These are phyloP conservation scores for Cephus pygmeus DNA, from an alignment of 2,888 invertebrate genomes.

Conservation along the genomic window DNA sequence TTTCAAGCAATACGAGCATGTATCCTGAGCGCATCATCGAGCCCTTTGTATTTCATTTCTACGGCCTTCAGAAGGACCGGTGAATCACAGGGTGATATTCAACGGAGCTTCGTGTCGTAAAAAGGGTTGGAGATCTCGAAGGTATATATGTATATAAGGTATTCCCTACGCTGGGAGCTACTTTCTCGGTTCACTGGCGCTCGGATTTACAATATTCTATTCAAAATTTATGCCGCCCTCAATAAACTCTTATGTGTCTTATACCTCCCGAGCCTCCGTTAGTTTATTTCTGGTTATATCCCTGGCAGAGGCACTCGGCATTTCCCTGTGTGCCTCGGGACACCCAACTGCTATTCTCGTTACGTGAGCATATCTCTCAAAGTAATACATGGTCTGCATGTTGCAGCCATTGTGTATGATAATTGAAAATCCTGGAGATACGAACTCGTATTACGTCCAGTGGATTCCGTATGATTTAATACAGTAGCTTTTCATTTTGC, in stretches of 20 bases:
- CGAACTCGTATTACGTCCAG: slow-evolving; percentile 23
- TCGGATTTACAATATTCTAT: slow-evolving; percentile 51
- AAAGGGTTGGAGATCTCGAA: background rate
- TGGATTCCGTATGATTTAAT: background rate
- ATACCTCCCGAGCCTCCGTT: slow-evolving; percentile 24
- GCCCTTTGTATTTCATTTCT: background rate
- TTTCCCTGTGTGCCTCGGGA: slow-evolving; percentile 21
- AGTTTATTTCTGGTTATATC: slow-evolving; percentile 21
- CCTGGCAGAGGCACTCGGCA: background rate
- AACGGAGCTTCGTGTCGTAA: background rate
- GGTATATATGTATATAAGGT: background rate
- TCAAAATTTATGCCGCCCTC: slow-evolving; percentile 50
- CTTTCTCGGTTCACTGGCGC: slow-evolving; percentile 44
- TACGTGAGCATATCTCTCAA: slow-evolving; percentile 36
- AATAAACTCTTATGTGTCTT: slow-evolving; percentile 33
- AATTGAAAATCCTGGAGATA: slow-evolving; percentile 50
- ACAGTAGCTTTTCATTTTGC: background rate
- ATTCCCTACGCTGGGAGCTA: slow-evolving; percentile 27
- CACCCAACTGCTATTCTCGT: slow-evolving; percentile 27
- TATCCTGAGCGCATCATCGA: background rate
- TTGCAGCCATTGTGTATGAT: slow-evolving; percentile 47
- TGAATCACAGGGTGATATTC: background rate
- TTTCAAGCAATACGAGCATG: background rate
- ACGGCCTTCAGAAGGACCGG: background rate
- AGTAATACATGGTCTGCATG: slow-evolving; percentile 38